Evolutionary conservation across 2,113 vertebrate genomes (phyloP), one percentile per base, ranked within the genome.

Genomic region (Epinephelus moara): DNA sequence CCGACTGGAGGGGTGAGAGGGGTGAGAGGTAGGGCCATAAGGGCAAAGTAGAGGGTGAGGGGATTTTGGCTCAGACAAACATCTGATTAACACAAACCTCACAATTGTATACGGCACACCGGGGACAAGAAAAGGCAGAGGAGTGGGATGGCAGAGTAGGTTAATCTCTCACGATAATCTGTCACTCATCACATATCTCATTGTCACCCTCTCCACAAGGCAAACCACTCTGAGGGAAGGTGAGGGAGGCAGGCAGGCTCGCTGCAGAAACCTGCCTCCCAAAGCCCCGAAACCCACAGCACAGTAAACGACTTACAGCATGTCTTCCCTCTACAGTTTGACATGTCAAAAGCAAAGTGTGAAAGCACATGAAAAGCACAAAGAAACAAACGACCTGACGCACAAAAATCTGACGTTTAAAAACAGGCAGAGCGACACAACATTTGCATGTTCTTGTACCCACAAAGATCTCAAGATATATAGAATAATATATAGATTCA

Each of bases 381-480:
- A 85, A 90, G 23, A 75, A 89, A 90, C 78, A 89, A 81, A 88
- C 74, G 75, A 84, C 74, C 40, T n/a, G 81, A 89, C 84, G 52
- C 86, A 83, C 79, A 82, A 59, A 89, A 92, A 88, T 73, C 62
- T 4, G 62, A 92, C 82, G 23, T 78, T 88, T 78, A 81, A 90
- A 89, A 88, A 94, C 90, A 91, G 84, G 89, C 86, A 92, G 90
- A 90, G 93, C 70, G 75, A 93, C 88, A 93, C 86, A 67, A 94
- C 82, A 79, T 80, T 84, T 85, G 76, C 69, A 90, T 92, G 90
- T 91, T 88, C 83, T 91, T 88, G 85, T 92, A 90, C 86, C 84
- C 88, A 93, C 89, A 86, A 78, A 84, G 89, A 91, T 89, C 77
- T 92, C 75, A 83, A 88, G 91, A 91, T 92, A 94, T 86, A 90